Conservation (phyloP, 53 echinoderm and acorn worm species). For the Zoroaster sp. region DNA sequence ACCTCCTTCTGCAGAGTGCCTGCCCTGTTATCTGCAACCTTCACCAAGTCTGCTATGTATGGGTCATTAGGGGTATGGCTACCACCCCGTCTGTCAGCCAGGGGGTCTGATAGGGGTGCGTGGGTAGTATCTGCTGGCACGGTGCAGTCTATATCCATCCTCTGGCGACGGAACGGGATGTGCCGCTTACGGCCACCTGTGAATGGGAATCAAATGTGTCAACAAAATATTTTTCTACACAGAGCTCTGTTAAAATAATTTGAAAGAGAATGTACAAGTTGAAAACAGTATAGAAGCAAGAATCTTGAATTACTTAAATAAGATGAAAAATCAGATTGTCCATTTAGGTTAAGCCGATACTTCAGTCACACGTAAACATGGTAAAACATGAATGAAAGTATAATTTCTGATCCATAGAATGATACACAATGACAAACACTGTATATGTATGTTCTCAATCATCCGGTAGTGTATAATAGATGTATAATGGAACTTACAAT, state of each 20-base stretch:
- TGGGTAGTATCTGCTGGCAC: constrained; percentile 56
- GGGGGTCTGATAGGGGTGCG: background rate
- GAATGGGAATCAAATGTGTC: background rate
- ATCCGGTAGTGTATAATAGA: no score
- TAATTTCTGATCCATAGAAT: no score
- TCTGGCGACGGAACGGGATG: constrained; percentile 92
- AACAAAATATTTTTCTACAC: background rate
- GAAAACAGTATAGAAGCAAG: background rate
- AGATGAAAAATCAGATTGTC: background rate
- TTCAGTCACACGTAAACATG: no score
- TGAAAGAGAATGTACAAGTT: background rate
- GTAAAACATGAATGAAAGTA: no score
- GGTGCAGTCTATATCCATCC: constrained; percentile 95
- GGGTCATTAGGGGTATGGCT: constrained; percentile 67
- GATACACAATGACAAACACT: no score
- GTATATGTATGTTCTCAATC: no score
- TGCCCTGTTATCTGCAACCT: constrained; percentile 84
- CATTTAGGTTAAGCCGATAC: background rate
- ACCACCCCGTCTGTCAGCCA: background rate
- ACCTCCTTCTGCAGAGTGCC: constrained; percentile 69
- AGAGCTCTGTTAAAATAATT: background rate
- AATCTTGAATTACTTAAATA: background rate
- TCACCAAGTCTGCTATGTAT: constrained; percentile 83
- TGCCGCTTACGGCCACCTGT: constrained; percentile 91
- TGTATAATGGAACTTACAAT: no score